Evolutionary conservation across 2,888 invertebrate species (phyloP), one percentile per base, ranked within the genome.

Genomic region (Lycia hirtaria): DNA sequence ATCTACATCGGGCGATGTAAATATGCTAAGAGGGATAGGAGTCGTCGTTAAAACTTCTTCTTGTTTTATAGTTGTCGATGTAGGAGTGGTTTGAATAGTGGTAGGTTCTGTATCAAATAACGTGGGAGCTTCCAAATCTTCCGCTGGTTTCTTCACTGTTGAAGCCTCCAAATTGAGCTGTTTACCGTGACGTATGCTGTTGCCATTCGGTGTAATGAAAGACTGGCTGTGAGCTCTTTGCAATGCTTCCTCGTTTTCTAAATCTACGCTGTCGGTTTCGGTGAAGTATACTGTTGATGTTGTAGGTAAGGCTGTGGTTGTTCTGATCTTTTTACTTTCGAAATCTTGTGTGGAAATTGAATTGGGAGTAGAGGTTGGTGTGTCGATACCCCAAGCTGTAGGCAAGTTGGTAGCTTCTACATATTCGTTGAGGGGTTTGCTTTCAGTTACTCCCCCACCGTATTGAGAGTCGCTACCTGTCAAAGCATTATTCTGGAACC

Each of bases 161-260:
- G 75, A 73, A 48, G 81, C 73, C 2, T 81, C 82, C 35, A 76
- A 67, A 55, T 78, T 82, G 6, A 91, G 67, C 53, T 88, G 86
- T 72, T 93, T 88, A 6, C 92, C 85, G 69, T 89, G 80, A 60
- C 91, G 78, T 17, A 88, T 60, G 57, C 83, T 90, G 55, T 85
- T 89, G 53, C 93, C 93, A 68, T 93, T 93, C 24, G 94, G 93
- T 1, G 94, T 92, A 17, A 95, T 87, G 68, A 95, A 95, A 0
- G 95, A 95, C 72, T 95, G 95, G 38, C 94, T 95, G 64, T 95
- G 95, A 19, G 95, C 94, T 60, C 94, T 92, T 82, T 95, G 94
- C 33, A 95, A 78, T 75, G 94, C 93, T 73, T 95, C 95, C 35
- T 93, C 93, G 61, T 94, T 94, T 43, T 94, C 94, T 44, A 87